Evolutionary conservation across 2,797 vertebrate species (phyloP).

Genomic region (Emys orbicularis): DNA sequence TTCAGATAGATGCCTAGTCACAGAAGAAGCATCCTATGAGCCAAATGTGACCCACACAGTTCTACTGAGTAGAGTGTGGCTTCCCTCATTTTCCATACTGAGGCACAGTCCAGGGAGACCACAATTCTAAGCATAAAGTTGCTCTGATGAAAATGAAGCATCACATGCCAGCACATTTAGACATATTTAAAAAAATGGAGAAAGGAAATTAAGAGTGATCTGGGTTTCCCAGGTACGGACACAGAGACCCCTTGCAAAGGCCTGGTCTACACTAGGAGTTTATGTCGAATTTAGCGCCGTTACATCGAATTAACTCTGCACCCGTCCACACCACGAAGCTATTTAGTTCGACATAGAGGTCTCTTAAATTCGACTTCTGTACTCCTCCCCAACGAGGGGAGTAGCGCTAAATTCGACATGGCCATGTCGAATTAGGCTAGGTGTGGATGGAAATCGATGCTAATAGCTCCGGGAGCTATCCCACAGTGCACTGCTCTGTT

Average conservation of each 20-base stretch:
- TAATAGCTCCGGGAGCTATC: too few relatives aligned
- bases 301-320: too few relatives aligned
- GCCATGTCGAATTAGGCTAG: too few relatives aligned
- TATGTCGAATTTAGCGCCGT: too few relatives aligned
- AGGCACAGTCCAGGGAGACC: fast-evolving
- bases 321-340: too few relatives aligned
- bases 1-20: neutral
- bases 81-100: neutral
- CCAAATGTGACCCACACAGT: neutral
- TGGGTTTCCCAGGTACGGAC: neutral
- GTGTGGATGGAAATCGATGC: too few relatives aligned
- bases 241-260: neutral
- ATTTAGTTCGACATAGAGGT: too few relatives aligned
- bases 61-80: neutral
- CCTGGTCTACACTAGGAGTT: too few relatives aligned
- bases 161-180: neutral
- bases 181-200: neutral
- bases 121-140: neutral
- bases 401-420: too few relatives aligned
- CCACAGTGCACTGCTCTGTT: too few relatives aligned
- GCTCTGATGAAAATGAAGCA: neutral
- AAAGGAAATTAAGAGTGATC: neutral
- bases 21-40: neutral
- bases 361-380: too few relatives aligned
- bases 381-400: too few relatives aligned